Evolutionary conservation across 92 coral and sea anemone genomes (phyloP), one percentile per base, ranked within the genome.

Genomic region (Phenganax subtilis): DNA sequence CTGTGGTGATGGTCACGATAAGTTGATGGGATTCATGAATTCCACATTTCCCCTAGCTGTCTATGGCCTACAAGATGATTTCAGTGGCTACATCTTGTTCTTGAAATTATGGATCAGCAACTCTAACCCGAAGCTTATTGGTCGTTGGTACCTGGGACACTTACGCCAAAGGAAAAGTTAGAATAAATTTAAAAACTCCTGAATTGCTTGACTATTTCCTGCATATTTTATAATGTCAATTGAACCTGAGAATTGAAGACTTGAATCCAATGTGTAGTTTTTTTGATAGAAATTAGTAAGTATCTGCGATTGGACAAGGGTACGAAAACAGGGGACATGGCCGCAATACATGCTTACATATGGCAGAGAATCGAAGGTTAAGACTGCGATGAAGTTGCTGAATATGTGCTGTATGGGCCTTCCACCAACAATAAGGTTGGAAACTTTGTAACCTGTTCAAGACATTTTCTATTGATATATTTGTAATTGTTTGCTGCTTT

Each of bases 401-500:
- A 83, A 73, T 84, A 85, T 55, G 87, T 87, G 57, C 90, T 71
- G 59, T 84, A 87, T 87, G 89, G 89, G 28, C 81, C 89, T 71
- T 87, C 89, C 56, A 81, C 85, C 65, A 85, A 56, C 76, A 77
- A 83, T 57, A 77, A 78, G 66, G 87, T 83, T 83, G 15, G 72
- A 64, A 6, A 7, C 17, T 9, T 9, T 15, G 3, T 16, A 59
- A 59, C 14, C 12, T 59, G 17, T 12, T 59, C 20, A 9, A 12
- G 65, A 59, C 65, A 59, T 59, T 59, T 15, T 9, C 15, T 56
- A 59, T 59, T 12, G 17, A 5, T 59, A 9, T 12, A 59, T 59
- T 17, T 64, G 29, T 27, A n/a, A 17, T 64, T 20, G 25, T 20
- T 20, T 20, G 25, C 25, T 20, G 25, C 25, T 20, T 20, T 20